These are phyloP conservation scores for Crax fasciolata DNA, from an alignment of 2,797 vertebrate species.

Conservation along the genomic window DNA sequence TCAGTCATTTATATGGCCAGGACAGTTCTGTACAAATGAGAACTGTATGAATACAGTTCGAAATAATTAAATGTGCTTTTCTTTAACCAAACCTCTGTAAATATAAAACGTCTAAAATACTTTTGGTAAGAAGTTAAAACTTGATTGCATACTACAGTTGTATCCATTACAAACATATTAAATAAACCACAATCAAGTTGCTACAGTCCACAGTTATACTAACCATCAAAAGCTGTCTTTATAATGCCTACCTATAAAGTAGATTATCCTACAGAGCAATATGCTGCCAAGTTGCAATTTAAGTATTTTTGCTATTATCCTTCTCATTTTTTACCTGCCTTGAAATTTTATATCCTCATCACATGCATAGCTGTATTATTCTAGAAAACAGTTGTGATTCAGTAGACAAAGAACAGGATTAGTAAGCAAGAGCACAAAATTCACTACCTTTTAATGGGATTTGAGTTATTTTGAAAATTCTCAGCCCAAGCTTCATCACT, in stretches of 20 bases:
- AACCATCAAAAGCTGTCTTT: background rate
- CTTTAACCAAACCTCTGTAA: background rate
- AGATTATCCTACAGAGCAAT: background rate
- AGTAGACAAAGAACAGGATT: background rate
- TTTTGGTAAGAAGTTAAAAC: background rate
- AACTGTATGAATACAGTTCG: background rate
- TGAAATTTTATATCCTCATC: background rate
- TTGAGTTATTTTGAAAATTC: background rate
- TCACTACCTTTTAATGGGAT: constrained; percentile 6
- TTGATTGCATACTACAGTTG: background rate
- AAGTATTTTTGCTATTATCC: background rate
- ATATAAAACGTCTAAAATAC: background rate
- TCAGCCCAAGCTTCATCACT: background rate
- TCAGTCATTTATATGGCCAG: background rate
- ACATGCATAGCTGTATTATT: background rate
- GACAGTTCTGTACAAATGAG: background rate
- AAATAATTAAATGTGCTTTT: background rate
- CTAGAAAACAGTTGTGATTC: background rate
- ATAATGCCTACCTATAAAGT: background rate
- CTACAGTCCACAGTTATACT: background rate
- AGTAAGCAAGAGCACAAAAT: background rate
- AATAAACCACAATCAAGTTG: background rate
- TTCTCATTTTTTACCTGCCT: background rate
- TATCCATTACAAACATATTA: background rate
- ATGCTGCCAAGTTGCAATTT: background rate